Conservation (phyloP, 2,113 vertebrate genomes). For the pig (Sus scrofa) region T2T-Sscrofa CM000813.6:135381501-135382000, state of each 20-base stretch:
- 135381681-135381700: neutral
- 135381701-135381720: conserved; percentile 24
- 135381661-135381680: neutral
- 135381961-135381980: too few relatives aligned
- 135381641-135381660: neutral
- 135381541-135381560: conserved; percentile 26
- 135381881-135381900: too few relatives aligned
- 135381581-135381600: conserved; percentile 5
- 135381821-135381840: too few relatives aligned
- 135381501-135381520: conserved; percentile 31
- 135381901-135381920: too few relatives aligned
- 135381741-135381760: neutral
- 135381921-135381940: too few relatives aligned
- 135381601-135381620: neutral
- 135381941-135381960: too few relatives aligned
- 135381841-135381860: too few relatives aligned
- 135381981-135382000: too few relatives aligned
- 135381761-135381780: neutral
- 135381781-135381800: conserved; percentile 15
- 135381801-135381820: neutral
- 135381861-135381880: too few relatives aligned
- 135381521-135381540: conserved; percentile 39
- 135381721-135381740: neutral
- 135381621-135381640: neutral
- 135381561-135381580: conserved; percentile 25